Conservation (phyloP, 2,113 vertebrate species). For the Ctenomys sociabilis region DNA sequence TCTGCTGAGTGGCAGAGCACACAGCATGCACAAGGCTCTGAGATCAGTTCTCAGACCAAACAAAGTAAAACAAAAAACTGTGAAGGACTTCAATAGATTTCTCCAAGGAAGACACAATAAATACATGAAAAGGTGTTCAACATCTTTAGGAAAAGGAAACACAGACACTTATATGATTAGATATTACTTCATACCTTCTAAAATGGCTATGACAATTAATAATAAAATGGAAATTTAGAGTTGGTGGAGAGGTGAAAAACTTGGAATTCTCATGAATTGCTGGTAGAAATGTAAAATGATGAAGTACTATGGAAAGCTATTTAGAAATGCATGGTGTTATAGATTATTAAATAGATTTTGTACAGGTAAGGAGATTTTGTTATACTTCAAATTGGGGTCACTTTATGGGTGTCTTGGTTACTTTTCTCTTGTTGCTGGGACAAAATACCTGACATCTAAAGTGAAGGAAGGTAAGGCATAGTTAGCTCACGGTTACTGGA, state of each 20-base stretch:
- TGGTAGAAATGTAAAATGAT: neutral
- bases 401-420: neutral
- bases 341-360: conserved; percentile 13
- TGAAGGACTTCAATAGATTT: neutral
- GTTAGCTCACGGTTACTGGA: no score
- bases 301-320: neutral
- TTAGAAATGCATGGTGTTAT: neutral
- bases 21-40: neutral
- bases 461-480: no score
- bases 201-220: neutral
- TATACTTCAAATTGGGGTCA: neutral
- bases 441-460: no score
- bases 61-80: neutral
- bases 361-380: conserved; percentile 17
- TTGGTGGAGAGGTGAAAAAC: neutral
- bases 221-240: neutral
- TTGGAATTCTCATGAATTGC: neutral
- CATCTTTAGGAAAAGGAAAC: neutral
- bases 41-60: neutral
- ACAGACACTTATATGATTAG: neutral
- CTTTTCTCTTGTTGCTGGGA: no score
- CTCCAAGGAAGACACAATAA: neutral
- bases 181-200: neutral
- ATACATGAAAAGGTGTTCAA: neutral
- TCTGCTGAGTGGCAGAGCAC: neutral